phyloP scores from a whole-genome alignment of 1,140 invertebrate species.

The Drosophila miranda region DNA sequence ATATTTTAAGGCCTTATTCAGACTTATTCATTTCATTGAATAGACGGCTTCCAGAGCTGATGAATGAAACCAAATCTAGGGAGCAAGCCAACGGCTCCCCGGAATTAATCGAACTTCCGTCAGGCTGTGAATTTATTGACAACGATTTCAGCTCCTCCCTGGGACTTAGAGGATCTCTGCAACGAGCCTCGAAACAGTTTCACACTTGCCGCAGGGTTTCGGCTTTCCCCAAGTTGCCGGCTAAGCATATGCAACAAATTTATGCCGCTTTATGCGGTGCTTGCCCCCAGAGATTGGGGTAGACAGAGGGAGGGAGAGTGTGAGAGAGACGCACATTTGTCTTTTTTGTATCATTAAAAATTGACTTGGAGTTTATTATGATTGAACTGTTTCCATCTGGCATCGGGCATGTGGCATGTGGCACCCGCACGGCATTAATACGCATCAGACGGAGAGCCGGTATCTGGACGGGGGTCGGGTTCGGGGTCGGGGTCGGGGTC shows the following conservation, averaged over 20 bases:
- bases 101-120: too few species aligned
- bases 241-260: slow-evolving; percentile 43
- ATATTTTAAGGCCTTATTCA: too few species aligned
- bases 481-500: slow-evolving; percentile 20
- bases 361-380: slow-evolving; percentile 68
- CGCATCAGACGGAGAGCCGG: slow-evolving; percentile 39
- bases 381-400: slow-evolving; percentile 72
- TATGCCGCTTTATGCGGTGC: slow-evolving; percentile 27
- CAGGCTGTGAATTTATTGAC: background rate
- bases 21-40: too few species aligned
- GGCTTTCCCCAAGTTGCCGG: background rate
- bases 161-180: too few species aligned
- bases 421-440: slow-evolving; percentile 61
- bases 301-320: background rate
- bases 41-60: too few species aligned
- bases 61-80: too few species aligned
- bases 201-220: slow-evolving; percentile 15
- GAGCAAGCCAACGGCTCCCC: too few species aligned
- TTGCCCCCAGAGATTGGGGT: slow-evolving; percentile 8
- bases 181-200: slow-evolving; percentile 33
- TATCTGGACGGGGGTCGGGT: background rate
- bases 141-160: background rate
- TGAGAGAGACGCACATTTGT: slow-evolving; percentile 19
- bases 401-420: slow-evolving; percentile 44
- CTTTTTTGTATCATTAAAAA: slow-evolving; percentile 65